A percentile compares a stretch with the other conserved stretches of the same genome.
Conservation (phyloP, 2,113 vertebrate species). For the Eurystomus gularis region DNA sequence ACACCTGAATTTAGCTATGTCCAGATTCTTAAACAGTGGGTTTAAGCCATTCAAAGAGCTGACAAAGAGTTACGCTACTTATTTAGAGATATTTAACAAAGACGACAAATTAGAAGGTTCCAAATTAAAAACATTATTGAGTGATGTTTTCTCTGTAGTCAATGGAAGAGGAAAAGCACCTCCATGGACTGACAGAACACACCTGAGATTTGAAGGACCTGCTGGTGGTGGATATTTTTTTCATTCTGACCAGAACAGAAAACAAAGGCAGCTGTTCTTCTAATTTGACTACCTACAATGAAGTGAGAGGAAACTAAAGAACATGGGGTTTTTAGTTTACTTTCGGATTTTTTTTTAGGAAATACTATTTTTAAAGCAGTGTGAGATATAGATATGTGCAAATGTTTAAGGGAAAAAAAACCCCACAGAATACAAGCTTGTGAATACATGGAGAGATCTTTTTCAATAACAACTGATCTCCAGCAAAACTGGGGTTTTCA, state of each 20-base stretch:
- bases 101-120: not conserved
- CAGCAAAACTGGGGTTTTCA: not conserved
- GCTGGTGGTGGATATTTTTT: not conserved
- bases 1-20: not conserved
- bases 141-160: not conserved
- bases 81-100: not conserved
- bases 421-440: not conserved
- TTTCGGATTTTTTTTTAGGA: rapidly evolving
- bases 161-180: not conserved
- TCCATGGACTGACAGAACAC: not conserved
- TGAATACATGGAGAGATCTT: not conserved
- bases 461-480: not conserved
- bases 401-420: rapidly evolving
- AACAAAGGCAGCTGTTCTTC: not conserved
- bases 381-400: not conserved
- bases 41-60: not conserved
- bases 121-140: not conserved
- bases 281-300: not conserved
- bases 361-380: not conserved
- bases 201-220: not conserved
- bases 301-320: not conserved
- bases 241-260: not conserved
- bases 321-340: not conserved
- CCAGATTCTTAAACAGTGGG: not conserved
- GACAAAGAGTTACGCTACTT: not conserved